Evolutionary conservation across 2,113 vertebrate species (phyloP).

Genomic region (Forbesichthys agassizii): DNA sequence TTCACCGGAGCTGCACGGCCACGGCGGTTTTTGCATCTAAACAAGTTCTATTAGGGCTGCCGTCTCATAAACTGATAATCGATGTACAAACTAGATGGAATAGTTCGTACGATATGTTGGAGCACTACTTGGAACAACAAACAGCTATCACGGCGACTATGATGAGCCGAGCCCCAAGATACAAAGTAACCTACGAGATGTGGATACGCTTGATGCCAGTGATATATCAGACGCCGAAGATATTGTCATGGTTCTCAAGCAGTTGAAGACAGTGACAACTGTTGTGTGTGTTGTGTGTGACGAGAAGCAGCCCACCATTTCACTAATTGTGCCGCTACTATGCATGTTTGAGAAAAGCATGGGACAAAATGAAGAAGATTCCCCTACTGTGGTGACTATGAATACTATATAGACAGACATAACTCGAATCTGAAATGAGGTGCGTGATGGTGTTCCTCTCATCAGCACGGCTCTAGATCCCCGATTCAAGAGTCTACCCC

Average conservation of each 20-base stretch:
- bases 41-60: not conserved
- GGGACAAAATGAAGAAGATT: not conserved
- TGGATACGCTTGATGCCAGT: not conserved
- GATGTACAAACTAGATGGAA: constrained; percentile 10
- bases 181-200: too few relatives aligned
- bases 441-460: too few relatives aligned
- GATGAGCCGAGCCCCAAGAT: too few relatives aligned
- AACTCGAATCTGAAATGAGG: too few relatives aligned
- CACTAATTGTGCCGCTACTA: constrained; percentile 2
- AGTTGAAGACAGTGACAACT: constrained; percentile 3
- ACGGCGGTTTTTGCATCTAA: constrained; percentile 4
- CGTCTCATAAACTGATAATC: constrained; percentile 8
- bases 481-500: too few relatives aligned
- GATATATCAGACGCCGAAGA: constrained; percentile 1
- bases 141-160: too few relatives aligned
- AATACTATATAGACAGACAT: not conserved
- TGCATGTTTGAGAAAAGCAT: not conserved
- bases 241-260: constrained; percentile 8
- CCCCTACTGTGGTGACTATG: not conserved
- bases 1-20: constrained; percentile 7
- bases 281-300: not conserved
- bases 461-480: too few relatives aligned
- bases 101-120: not conserved
- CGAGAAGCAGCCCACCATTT: constrained; percentile 1
- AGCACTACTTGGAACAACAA: too few relatives aligned